phyloP scores from a whole-genome alignment of 2,113 vertebrate species.

The Dissostichus mawsoni region DNA sequence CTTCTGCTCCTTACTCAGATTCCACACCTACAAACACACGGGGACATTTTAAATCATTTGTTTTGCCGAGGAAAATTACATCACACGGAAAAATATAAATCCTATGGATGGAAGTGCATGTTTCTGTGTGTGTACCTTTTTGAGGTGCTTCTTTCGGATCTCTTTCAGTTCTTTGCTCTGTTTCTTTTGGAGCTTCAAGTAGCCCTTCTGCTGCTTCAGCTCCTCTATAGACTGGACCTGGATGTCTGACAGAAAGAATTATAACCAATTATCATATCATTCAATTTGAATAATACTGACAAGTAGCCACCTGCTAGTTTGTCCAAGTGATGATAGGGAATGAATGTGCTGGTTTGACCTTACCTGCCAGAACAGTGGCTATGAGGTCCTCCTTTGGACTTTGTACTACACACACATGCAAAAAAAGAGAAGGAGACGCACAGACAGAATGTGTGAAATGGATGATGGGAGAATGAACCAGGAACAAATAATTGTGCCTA shows the following conservation, averaged over 20 bases:
- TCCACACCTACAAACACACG: slow-evolving; percentile 74
- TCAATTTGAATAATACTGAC: not conserved
- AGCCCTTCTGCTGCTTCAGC: slow-evolving; percentile 84
- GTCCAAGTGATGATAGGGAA: not conserved
- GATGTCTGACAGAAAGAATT: slow-evolving; percentile 77
- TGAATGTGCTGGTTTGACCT: slow-evolving; percentile 43
- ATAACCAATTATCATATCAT: not conserved
- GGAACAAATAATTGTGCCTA: not conserved
- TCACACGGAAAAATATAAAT: not conserved
- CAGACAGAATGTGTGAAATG: slow-evolving; percentile 48
- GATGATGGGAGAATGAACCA: slow-evolving; percentile 14
- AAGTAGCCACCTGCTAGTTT: not conserved
- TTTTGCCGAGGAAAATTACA: not conserved
- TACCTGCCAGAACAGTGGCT: slow-evolving; percentile 88
- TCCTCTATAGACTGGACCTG: slow-evolving; percentile 81
- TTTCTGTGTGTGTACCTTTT: slow-evolving; percentile 76
- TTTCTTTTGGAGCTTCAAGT: slow-evolving; percentile 85
- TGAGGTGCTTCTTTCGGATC: slow-evolving; percentile 87
- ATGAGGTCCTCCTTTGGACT: slow-evolving; percentile 88
- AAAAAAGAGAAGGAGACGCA: slow-evolving; percentile 30
- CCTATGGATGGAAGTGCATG: not conserved
- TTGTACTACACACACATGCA: slow-evolving; percentile 63
- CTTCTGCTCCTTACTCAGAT: slow-evolving; percentile 85
- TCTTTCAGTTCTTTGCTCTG: slow-evolving; percentile 90
- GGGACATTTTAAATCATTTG: not conserved